phyloP scores from a whole-genome alignment of 2,113 vertebrate species.

The Arizona elegans region DNA sequence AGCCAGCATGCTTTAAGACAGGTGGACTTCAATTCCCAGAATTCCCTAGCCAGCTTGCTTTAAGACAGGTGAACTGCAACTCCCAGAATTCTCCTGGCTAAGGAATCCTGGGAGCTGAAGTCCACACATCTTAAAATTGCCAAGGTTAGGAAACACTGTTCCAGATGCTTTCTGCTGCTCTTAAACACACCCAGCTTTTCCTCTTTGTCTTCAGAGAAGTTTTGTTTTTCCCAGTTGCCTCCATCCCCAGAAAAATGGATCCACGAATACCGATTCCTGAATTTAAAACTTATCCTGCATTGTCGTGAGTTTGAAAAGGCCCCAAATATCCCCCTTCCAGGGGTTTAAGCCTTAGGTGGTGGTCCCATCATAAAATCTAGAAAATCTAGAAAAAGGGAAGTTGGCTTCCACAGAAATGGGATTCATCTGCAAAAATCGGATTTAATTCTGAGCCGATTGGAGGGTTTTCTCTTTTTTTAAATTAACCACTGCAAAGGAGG shows the following conservation, averaged over 20 bases:
- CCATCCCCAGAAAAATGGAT: neutral
- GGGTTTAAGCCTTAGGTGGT: neutral
- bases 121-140: neutral
- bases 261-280: accelerated
- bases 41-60: no score
- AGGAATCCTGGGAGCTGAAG: neutral
- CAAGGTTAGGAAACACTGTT: neutral
- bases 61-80: no score
- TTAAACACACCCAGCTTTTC: neutral
- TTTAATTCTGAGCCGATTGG: neutral
- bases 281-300: neutral
- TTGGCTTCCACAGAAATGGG: neutral
- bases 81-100: neutral
- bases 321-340: neutral
- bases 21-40: no score
- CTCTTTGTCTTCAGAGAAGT: neutral
- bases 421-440: neutral
- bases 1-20: no score
- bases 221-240: neutral
- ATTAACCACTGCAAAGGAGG: neutral
- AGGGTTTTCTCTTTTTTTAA: neutral
- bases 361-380: neutral
- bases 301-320: neutral
- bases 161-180: accelerated
- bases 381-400: neutral